Percentiles rank a stretch among this genome's conserved stretches.
phyloP scores from a whole-genome alignment of 2,888 invertebrate genomes.

The Agrochola litura region DNA sequence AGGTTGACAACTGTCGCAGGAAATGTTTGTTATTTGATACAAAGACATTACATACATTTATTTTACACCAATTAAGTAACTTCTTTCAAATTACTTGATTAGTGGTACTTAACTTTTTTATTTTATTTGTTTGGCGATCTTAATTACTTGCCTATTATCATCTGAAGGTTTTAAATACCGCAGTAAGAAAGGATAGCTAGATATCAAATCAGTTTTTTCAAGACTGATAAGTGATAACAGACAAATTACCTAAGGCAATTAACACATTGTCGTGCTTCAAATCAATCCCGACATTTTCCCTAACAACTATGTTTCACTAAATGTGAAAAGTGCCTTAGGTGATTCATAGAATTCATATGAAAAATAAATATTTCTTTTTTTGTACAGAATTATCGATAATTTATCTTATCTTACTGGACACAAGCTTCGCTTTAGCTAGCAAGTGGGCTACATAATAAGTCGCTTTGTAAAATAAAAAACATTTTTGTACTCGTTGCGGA shows the following conservation, averaged over 20 bases:
- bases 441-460: slow-evolving; percentile 56
- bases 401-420: slow-evolving; percentile 64
- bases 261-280: slow-evolving; percentile 2
- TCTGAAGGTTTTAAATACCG: slow-evolving; percentile 16
- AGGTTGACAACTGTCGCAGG: background rate
- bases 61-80: background rate
- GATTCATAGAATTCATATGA: slow-evolving; percentile 41
- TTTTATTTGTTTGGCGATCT: no score
- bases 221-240: slow-evolving; percentile 16
- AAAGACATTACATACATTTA: background rate
- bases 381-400: slow-evolving; percentile 58
- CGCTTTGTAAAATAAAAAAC: slow-evolving; percentile 46
- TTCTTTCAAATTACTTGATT: background rate
- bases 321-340: slow-evolving; percentile 31
- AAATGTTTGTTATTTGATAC: background rate
- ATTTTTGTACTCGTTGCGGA: slow-evolving; percentile 47
- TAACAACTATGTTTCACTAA: background rate
- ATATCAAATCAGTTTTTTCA: slow-evolving; percentile 46
- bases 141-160: slow-evolving; percentile 2
- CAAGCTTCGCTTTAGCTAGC: slow-evolving; percentile 40
- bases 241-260: slow-evolving; percentile 10
- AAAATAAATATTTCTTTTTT: slow-evolving; percentile 37
- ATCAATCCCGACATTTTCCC: slow-evolving; percentile 16
- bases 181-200: slow-evolving; percentile 1
- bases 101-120: no score